Evolutionary conservation across 2,888 invertebrate genomes (phyloP).

Genomic region (Metacarcinus magister): DNA sequence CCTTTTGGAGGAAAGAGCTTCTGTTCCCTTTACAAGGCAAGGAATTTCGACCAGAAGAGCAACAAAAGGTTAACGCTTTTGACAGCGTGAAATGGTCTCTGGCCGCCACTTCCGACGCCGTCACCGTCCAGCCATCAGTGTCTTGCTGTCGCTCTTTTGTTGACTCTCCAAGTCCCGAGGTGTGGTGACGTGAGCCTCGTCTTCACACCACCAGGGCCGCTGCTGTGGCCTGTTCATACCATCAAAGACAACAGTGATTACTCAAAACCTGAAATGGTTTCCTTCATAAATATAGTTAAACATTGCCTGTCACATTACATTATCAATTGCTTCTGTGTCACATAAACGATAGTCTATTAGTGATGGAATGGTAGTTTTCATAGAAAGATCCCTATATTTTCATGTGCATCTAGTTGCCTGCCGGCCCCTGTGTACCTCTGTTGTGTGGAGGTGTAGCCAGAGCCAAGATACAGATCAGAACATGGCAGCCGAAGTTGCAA

Average conservation of each 20-base stretch:
- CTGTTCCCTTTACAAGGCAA: not conserved
- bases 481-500: constrained; percentile 47
- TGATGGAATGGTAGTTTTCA: no score
- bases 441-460: not conserved
- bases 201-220: not conserved
- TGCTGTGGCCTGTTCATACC: no score
- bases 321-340: not conserved
- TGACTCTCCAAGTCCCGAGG: not conserved
- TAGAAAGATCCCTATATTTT: no score
- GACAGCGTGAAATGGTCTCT: constrained; percentile 55
- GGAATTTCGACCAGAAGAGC: constrained; percentile 31
- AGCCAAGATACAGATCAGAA: not conserved
- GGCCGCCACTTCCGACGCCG: constrained; percentile 61
- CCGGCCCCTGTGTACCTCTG: not conserved
- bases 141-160: constrained; percentile 69
- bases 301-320: not conserved
- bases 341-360: not conserved
- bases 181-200: not conserved
- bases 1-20: not conserved
- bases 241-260: not conserved
- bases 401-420: no score
- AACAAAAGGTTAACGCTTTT: not conserved
- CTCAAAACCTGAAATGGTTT: not conserved
- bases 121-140: constrained; percentile 66
- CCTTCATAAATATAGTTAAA: not conserved